These are phyloP conservation scores for Tromatobia lineatoria DNA, from an alignment of 2,888 invertebrate species.

Conservation along the genomic window DNA sequence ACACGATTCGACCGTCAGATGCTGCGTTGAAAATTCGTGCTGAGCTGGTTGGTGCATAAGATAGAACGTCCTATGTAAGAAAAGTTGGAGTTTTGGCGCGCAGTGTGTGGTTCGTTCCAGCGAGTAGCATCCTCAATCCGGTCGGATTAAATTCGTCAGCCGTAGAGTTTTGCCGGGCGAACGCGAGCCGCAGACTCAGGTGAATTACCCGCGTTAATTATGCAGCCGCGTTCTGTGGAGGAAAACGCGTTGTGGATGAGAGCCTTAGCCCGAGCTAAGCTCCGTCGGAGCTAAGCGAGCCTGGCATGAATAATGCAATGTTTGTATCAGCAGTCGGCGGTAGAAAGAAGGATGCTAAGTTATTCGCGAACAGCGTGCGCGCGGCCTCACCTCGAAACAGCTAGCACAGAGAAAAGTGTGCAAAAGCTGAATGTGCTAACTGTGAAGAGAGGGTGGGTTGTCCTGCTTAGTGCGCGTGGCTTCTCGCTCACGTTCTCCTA, in stretches of 20 bases:
- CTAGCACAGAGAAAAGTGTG: slow-evolving; percentile 34
- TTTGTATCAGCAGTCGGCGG: slow-evolving; percentile 76
- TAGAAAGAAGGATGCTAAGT: slow-evolving; percentile 69
- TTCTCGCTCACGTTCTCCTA: slow-evolving; percentile 11
- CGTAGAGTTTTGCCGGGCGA: slow-evolving; percentile 53
- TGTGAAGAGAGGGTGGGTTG: neutral
- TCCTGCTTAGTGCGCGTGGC: slow-evolving; percentile 27
- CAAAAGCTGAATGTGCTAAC: slow-evolving; percentile 39
- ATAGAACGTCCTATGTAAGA: neutral
- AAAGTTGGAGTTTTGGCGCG: slow-evolving; percentile 23
- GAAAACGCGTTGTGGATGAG: slow-evolving; percentile 64
- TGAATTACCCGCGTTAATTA: slow-evolving; percentile 78
- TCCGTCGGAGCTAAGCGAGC: slow-evolving; percentile 69
- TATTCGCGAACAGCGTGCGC: slow-evolving; percentile 60
- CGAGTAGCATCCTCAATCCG: slow-evolving; percentile 55
- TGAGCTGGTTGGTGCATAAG: slow-evolving; percentile 21
- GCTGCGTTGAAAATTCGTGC: slow-evolving; percentile 56
- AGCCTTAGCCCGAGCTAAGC: slow-evolving; percentile 71
- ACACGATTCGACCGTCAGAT: slow-evolving; percentile 29
- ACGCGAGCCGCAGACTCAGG: slow-evolving; percentile 63
- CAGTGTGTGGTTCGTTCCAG: slow-evolving; percentile 24
- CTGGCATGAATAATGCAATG: slow-evolving; percentile 78
- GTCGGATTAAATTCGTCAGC: slow-evolving; percentile 66
- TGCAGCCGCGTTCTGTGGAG: slow-evolving; percentile 68
- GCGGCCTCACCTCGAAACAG: slow-evolving; percentile 16